Conservation (phyloP, 2,888 invertebrate species). For the Phania funesta region DNA sequence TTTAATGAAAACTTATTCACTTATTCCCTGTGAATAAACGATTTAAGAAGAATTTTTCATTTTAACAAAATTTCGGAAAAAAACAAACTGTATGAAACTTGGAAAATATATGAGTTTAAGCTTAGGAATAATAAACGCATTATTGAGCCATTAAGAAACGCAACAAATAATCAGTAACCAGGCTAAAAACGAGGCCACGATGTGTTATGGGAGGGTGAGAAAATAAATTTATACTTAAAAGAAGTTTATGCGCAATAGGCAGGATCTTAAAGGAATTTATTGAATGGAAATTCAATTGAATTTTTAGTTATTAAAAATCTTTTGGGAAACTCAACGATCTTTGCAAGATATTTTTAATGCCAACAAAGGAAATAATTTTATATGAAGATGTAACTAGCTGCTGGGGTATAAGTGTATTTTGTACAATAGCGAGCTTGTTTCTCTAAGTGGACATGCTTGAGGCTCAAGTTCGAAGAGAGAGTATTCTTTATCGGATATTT, state of each 20-base stretch:
- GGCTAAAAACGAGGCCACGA: constrained; percentile 11
- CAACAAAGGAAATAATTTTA: too few relatives aligned
- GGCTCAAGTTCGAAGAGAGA: too few relatives aligned
- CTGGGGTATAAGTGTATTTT: too few relatives aligned
- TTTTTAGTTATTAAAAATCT: too few relatives aligned
- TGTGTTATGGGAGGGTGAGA: neutral
- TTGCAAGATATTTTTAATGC: too few relatives aligned
- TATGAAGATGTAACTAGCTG: too few relatives aligned
- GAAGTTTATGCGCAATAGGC: neutral
- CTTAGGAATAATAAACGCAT: constrained; percentile 65
- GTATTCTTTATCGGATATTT: too few relatives aligned
- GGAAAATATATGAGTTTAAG: constrained; percentile 60
- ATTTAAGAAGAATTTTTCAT: constrained; percentile 41
- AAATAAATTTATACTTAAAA: neutral
- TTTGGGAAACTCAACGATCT: too few relatives aligned
- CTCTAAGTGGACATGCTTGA: too few relatives aligned
- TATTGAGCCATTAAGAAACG: constrained; percentile 65
- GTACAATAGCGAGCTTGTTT: too few relatives aligned
- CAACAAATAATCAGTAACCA: constrained; percentile 64
- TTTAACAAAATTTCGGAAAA: constrained; percentile 7
- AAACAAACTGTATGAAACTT: neutral
- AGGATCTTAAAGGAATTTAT: neutral
- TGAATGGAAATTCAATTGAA: neutral
- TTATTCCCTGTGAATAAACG: constrained; percentile 3
- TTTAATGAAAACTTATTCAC: constrained; percentile 36